Evolutionary conservation across 1,140 invertebrate genomes (phyloP).

Genomic region (Tetramorium alpestre): DNA sequence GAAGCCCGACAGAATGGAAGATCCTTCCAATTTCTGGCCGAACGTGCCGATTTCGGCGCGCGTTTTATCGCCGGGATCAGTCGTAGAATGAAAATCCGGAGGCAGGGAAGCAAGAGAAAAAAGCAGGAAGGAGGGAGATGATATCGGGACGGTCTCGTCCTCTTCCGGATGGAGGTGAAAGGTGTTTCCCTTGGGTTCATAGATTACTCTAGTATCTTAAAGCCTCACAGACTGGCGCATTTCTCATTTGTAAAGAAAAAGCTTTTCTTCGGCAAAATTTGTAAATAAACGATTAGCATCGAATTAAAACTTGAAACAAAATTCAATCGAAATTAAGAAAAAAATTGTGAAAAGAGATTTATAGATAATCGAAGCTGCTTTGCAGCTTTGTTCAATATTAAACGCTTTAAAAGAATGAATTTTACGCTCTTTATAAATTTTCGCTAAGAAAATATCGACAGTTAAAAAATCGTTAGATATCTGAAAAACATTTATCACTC

Average conservation of each 20-base stretch:
- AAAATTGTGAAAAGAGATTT: not conserved
- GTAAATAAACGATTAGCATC: not conserved
- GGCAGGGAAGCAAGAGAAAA: slow-evolving; percentile 9
- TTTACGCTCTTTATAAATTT: not conserved
- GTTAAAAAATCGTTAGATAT: not conserved
- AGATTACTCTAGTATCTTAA: slow-evolving; percentile 31
- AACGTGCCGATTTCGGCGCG: slow-evolving; percentile 47
- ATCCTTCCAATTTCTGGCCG: slow-evolving; percentile 53
- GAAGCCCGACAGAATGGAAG: slow-evolving; percentile 28
- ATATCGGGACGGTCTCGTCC: slow-evolving; percentile 28
- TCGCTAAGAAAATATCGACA: not conserved
- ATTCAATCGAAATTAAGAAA: not conserved
- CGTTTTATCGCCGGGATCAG: slow-evolving; percentile 47
- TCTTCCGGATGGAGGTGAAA: slow-evolving; percentile 36
- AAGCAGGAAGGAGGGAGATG: slow-evolving; percentile 11
- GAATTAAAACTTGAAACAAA: not conserved
- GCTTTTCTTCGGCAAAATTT: not conserved
- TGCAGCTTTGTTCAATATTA: not conserved
- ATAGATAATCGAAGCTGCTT: not conserved
- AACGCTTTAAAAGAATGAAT: not conserved
- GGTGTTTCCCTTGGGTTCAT: slow-evolving; percentile 11
- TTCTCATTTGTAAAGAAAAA: not conserved
- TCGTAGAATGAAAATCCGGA: slow-evolving; percentile 37
- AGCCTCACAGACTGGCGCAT: not conserved
- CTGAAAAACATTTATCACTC: not conserved